Evolutionary conservation across 2,113 vertebrate species (phyloP), one percentile per base, ranked within the genome.

Genomic region (Hippopotamus amphibius): DNA sequence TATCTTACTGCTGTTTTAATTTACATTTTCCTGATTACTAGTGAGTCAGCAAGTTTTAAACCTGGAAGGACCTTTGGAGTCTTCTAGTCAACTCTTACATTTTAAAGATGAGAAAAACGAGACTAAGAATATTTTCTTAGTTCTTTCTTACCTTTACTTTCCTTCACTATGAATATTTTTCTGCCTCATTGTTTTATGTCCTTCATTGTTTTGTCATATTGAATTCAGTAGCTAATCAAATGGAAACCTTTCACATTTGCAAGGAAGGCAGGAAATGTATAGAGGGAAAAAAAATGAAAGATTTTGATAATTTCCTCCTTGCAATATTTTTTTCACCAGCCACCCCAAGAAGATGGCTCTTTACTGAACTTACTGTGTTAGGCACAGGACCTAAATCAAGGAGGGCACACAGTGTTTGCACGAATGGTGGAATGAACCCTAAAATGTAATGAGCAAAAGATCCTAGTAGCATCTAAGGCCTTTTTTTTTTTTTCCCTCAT

Each of bases 121-220:
- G 17, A 6, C 15, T 10, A 21, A 77, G 63, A 57, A 22, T 22
- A 3, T 55, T 82, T 93, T 65, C 30, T 84, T 55, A 72, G 24
- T 87, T 93, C 63, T 11, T 69, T 79, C 50, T 53, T 50, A 37
- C 53, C 81, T 95, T 80, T 24, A 33, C 16, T 93, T 94, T 90
- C 71, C 57, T 87, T 86, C 95, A n/a, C n/a, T 48, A 7, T 65
- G 57, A 63, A 33, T 90, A 28, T 68, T 57, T 94, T 80, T 71
- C 55, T 65, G 43, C 30, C 50, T 84, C 17, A 21, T 10, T 10
- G 37, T 17, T 61, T 68, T 5, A 1, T 74, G 43, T 11, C 17
- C 74, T 7, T 77, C 12, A 5, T 69, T 21, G 14, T 26, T 88
- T 48, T 17, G 4, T 71, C 37, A 1, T 65, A 24, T 14, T 30